Evolutionary conservation across 2,113 vertebrate species (phyloP), one percentile per base, ranked within the genome.

Genomic region (Indri indri): DNA sequence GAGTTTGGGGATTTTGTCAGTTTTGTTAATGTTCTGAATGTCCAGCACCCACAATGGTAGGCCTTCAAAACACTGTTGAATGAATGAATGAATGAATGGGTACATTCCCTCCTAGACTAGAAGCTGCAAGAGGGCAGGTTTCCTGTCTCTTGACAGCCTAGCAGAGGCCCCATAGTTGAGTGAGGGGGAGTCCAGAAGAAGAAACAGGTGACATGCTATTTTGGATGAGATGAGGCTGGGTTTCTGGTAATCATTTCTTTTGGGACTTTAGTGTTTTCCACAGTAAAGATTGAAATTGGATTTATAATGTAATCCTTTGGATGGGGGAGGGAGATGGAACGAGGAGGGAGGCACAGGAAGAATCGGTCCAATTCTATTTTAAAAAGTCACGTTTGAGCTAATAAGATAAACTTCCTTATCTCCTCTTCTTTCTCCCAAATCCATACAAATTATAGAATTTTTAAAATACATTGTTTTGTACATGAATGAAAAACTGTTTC

Each of bases 291-390:
- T n/a, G 57, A 92, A 63, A n/a, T 45, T 16, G 27, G 54, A n/a
- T 93, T 93, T 94, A n/a, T 50, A 40, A 91, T 65, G 50, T 76
- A 87, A 97, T 42, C 37, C 54, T 71, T 42, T n/a, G 32, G 34
- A 34, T 80, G 14, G 6, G 1, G 37, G 37, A 42, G 27, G 47
- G 63, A 30, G 54, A 27, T 14, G 47, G 63, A 57, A 22, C 7
- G 40, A 27, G 70, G 3, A 73, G 22, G 7, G 30, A 61, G 34
- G 20, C 25, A 50, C 32, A 74, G 65, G 77, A 42, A 79, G 47
- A 88, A 95, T 17, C 37, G 20, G 59, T 61, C 30, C 52, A 20
- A 80, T 85, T 52, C 16, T 85, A 45, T 54, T 57, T 11, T 6
- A n/a, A n/a, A 77, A 77, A 66, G 61, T 59, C 50, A n/a, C 30